Conservation (phyloP, 2,113 vertebrate genomes). For the Clarias macrocephalus region DNA sequence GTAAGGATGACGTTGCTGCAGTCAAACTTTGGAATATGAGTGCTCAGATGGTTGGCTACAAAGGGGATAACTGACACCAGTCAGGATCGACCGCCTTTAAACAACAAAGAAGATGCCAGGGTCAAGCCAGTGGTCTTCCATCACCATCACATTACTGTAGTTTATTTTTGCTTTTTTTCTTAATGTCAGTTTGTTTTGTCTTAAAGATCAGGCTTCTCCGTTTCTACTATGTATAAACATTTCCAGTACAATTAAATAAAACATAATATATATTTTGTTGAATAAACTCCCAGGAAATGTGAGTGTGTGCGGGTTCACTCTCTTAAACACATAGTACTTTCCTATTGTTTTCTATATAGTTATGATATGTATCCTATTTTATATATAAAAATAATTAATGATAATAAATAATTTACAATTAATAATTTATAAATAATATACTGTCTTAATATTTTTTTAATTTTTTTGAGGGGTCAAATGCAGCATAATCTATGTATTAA, state of each 20-base stretch:
- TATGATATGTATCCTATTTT: neutral
- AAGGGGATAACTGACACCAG: slow-evolving; percentile 36
- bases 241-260: neutral
- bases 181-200: neutral
- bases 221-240: neutral
- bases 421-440: neutral
- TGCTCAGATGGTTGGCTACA: slow-evolving; percentile 49
- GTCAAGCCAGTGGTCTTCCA: neutral
- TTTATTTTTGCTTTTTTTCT: neutral
- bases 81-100: neutral
- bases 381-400: too few relatives aligned
- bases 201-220: neutral
- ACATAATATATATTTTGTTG: neutral
- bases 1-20: slow-evolving; percentile 54
- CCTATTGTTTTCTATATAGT: neutral
- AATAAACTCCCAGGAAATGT: neutral
- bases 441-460: neutral
- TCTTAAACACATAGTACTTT: neutral
- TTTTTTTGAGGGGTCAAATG: neutral
- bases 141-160: slow-evolving; percentile 20
- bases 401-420: too few relatives aligned
- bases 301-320: neutral
- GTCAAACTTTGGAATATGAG: slow-evolving; percentile 57
- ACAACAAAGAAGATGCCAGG: neutral
- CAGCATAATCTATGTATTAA: neutral